Evolutionary conservation across 2,113 vertebrate genomes (phyloP), one percentile per base, ranked within the genome.

Genomic region (Grantiella picta): DNA sequence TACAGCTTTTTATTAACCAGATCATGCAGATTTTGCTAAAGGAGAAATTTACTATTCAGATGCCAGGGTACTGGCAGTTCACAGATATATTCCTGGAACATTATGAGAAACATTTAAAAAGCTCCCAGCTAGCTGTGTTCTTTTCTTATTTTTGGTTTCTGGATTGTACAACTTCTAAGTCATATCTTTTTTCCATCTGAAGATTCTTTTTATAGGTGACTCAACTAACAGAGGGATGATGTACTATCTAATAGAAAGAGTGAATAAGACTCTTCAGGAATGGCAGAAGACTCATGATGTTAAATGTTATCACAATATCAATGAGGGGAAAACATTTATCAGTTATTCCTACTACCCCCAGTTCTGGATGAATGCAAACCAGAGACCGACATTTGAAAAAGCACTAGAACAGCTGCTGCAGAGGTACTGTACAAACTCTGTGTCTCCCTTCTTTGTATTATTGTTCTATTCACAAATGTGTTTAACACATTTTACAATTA

Each of bases 171-270:
- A 16, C 49, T 92, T 93, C 45, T 59, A 82, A 94, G 28, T 65
- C 7, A 29, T 85, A 23, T 82, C 4, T 72, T 95, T 80, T 96
- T 94, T 92, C 77, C 19, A 64, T 94, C 89, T 89, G 49, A 91
- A 99, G 99, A 97, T 99, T 94, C 95, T 99, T 97, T 99, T 99
- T 82, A 98, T 99, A 65, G 99, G 99, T 5, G 99, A 99, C 93
- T 99, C 99, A 36, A 99, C 99, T 88, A 99, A 99, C 96, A 98
- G 99, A 47, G 99, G 99, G 29, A 99, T 99, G 97, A 99, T 99
- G 99, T 99, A 99, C 94, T 99, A 99, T 94, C 97, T 99, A 87
- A 98, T 99, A 93, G 99, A 99, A 97, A 98, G 98, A 89, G 97
- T 99, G 53, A 99, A 99, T 92, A 97, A 98, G 89, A 99, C 98